Evolutionary conservation across 2,113 vertebrate genomes (phyloP).

Genomic region (Gnathonemus longibarbis): DNA sequence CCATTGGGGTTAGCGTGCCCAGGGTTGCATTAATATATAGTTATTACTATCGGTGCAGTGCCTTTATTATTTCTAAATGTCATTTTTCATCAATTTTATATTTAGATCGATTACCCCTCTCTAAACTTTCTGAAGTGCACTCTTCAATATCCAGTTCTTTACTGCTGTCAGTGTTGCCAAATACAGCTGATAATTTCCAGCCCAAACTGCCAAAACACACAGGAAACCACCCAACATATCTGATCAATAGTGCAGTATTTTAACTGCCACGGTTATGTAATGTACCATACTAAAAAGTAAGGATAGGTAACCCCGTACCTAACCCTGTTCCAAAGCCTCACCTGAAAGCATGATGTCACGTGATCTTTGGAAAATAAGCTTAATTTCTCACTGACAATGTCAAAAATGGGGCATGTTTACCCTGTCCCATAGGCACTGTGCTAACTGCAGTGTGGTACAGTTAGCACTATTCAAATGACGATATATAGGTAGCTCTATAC

Average conservation of each 20-base stretch:
- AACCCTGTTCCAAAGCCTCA: neutral
- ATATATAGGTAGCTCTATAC: neutral
- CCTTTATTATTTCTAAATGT: too few relatives aligned
- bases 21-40: too few relatives aligned
- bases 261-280: neutral
- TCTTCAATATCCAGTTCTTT: too few relatives aligned
- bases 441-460: neutral
- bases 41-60: too few relatives aligned
- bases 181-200: neutral
- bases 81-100: too few relatives aligned
- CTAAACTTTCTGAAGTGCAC: too few relatives aligned
- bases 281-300: neutral
- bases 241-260: neutral
- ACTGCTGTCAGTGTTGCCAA: too few relatives aligned
- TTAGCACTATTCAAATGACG: neutral
- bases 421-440: neutral
- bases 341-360: neutral
- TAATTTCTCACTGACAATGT: too few relatives aligned
- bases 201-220: neutral
- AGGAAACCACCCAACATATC: neutral
- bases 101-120: too few relatives aligned
- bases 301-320: neutral
- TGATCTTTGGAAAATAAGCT: neutral
- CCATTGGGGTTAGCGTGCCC: too few relatives aligned
- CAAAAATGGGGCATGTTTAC: too few relatives aligned